Evolutionary conservation across 2,888 invertebrate species (phyloP).

Genomic region (Nemurella pictetii): DNA sequence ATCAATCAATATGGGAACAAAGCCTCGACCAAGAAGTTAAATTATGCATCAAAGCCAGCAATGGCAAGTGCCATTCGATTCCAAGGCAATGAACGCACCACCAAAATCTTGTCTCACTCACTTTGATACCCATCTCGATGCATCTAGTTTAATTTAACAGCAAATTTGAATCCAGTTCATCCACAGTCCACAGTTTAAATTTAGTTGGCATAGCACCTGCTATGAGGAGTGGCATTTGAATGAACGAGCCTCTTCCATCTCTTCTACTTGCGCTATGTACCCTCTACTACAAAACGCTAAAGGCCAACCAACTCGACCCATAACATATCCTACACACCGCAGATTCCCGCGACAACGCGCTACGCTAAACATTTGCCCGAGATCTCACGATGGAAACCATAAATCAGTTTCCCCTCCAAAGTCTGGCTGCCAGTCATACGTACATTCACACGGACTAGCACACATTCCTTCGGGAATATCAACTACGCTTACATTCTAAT

Average conservation of each 20-base stretch:
- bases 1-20: not conserved
- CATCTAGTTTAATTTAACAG: no score
- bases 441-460: not conserved
- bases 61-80: no score
- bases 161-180: no score
- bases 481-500: not conserved
- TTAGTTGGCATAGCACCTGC: not conserved
- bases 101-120: no score
- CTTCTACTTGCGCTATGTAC: not conserved
- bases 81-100: no score
- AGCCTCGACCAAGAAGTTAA: not conserved
- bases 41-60: not conserved
- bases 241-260: not conserved
- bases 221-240: not conserved
- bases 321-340: not conserved
- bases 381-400: not conserved
- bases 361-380: no score
- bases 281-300: not conserved
- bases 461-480: not conserved
- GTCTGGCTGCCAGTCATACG: not conserved
- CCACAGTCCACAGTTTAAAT: not conserved
- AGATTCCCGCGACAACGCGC: not conserved
- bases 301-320: not conserved
- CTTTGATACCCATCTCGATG: no score
- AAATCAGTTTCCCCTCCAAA: not conserved